These are phyloP conservation scores for Denticeps clupeoides DNA, from an alignment of 2,797 vertebrate species.

Conservation along the genomic window DNA sequence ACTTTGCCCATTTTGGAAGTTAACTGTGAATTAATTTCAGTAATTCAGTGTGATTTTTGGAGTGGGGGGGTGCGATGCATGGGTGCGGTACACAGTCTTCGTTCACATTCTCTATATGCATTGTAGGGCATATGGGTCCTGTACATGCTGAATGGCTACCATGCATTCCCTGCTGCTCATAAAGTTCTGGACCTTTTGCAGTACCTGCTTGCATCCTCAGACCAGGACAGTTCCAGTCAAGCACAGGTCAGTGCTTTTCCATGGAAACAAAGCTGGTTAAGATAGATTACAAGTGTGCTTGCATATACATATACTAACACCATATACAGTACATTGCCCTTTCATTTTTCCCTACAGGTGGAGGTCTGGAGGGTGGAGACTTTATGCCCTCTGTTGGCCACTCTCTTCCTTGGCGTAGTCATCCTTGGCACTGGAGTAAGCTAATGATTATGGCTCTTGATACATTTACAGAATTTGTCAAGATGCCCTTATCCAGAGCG, in stretches of 20 bases:
- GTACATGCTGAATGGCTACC: slow-evolving; percentile 74
- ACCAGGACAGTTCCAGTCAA: slow-evolving; percentile 36
- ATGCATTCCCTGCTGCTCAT: slow-evolving; percentile 67
- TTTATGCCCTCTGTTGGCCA: slow-evolving; percentile 57
- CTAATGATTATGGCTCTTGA: slow-evolving; percentile 4
- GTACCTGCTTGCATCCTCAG: slow-evolving; percentile 48
- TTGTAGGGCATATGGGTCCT: slow-evolving; percentile 78
- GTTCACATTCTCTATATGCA: slow-evolving; percentile 32
- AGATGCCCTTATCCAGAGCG: too few relatives aligned
- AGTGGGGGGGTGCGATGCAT: too few relatives aligned
- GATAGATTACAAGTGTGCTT: too few relatives aligned
- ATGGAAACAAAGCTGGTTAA: neutral
- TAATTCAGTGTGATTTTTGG: too few relatives aligned
- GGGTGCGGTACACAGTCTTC: too few relatives aligned
- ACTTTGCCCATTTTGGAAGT: too few relatives aligned
- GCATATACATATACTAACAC: too few relatives aligned
- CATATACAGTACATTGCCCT: too few relatives aligned
- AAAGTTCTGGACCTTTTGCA: slow-evolving; percentile 73
- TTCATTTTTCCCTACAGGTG: slow-evolving; percentile 34
- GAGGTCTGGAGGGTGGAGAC: slow-evolving; percentile 51
- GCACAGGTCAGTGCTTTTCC: slow-evolving; percentile 21
- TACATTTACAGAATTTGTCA: too few relatives aligned
- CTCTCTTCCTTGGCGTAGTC: slow-evolving; percentile 59
- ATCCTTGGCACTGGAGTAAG: slow-evolving; percentile 65
- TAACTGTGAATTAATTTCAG: too few relatives aligned